Evolutionary conservation across 2,888 invertebrate species (phyloP).

Genomic region (Leptopilina syphax): DNA sequence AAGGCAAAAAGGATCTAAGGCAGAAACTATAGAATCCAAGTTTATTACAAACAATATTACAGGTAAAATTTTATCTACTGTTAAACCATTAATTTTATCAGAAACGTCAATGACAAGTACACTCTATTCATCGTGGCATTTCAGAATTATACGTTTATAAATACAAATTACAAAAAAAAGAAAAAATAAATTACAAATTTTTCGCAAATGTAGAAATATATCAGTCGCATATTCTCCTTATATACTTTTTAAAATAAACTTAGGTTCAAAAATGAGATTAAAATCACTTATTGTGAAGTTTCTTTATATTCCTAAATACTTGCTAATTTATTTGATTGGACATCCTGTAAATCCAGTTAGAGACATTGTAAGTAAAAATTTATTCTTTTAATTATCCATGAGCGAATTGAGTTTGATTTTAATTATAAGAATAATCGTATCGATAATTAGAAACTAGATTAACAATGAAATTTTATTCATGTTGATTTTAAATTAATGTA

Average conservation of each 20-base stretch:
- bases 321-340: neutral
- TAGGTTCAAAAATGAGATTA: neutral
- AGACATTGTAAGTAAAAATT: slow-evolving; percentile 22
- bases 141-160: slow-evolving; percentile 12
- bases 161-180: neutral
- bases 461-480: too few relatives aligned
- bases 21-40: slow-evolving; percentile 16
- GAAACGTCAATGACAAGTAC: neutral
- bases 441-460: too few relatives aligned
- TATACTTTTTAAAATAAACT: neutral
- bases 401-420: neutral
- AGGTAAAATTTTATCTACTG: slow-evolving; percentile 9
- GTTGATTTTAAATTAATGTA: too few relatives aligned
- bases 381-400: neutral
- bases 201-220: neutral
- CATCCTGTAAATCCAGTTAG: neutral
- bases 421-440: too few relatives aligned
- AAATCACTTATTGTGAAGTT: neutral
- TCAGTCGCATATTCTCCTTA: neutral
- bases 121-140: neutral
- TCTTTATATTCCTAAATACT: neutral
- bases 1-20: neutral
- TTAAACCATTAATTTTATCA: neutral
- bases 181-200: neutral
- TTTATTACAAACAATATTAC: slow-evolving; percentile 13